phyloP scores from a whole-genome alignment of 2,888 invertebrate genomes.

The Hirtodrosophila cameraria region DNA sequence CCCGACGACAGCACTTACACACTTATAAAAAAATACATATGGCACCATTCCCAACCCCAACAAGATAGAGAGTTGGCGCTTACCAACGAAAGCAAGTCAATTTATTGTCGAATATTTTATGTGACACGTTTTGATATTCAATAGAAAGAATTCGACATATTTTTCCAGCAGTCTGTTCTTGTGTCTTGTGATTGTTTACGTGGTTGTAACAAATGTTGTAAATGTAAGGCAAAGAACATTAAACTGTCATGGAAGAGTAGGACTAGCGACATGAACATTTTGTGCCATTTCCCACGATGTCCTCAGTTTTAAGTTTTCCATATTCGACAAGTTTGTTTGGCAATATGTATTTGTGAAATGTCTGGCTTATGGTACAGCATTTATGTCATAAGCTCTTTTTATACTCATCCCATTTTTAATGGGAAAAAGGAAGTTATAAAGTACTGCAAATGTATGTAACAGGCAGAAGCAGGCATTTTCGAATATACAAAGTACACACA shows the following conservation, averaged over 20 bases:
- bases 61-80: slow-evolving; percentile 45
- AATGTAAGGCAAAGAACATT: slow-evolving; percentile 27
- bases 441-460: too few relatives aligned
- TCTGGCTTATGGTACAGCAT: background rate
- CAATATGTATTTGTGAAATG: slow-evolving; percentile 22
- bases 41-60: too few relatives aligned
- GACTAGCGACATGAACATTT: slow-evolving; percentile 35
- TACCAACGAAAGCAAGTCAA: slow-evolving; percentile 70
- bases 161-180: slow-evolving; percentile 8
- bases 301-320: slow-evolving; percentile 61
- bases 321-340: slow-evolving; percentile 57
- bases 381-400: too few relatives aligned
- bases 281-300: slow-evolving; percentile 68
- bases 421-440: too few relatives aligned
- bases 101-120: slow-evolving; percentile 79
- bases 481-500: too few relatives aligned
- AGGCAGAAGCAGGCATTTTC: too few relatives aligned
- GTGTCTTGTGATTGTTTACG: too few relatives aligned
- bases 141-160: slow-evolving; percentile 72
- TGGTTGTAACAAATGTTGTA: slow-evolving; percentile 1
- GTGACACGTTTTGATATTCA: slow-evolving; percentile 77
- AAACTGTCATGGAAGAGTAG: background rate
- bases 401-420: too few relatives aligned
- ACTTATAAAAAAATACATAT: too few relatives aligned
- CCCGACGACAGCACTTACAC: background rate